Percentiles rank a stretch among this genome's conserved stretches.
These are phyloP conservation scores for Erpetoichthys calabaricus DNA, from an alignment of 2,797 vertebrate genomes.

Conservation along the genomic window DNA sequence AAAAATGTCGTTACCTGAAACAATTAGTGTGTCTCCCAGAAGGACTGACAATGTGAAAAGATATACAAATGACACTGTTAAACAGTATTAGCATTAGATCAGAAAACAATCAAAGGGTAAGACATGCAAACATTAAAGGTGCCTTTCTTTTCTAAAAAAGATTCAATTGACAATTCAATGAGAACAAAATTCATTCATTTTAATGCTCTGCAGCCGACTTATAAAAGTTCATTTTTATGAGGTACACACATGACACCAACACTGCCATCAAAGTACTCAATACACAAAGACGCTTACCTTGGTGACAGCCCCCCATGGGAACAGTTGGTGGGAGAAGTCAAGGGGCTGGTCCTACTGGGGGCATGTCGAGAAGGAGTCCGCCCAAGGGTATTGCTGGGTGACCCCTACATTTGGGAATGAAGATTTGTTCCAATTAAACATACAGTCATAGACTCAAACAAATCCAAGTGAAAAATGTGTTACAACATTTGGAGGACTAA, in stretches of 20 bases:
- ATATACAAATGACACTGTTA: not conserved
- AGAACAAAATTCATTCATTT: too few relatives aligned
- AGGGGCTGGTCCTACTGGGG: constrained; percentile 82
- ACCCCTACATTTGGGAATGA: constrained; percentile 51
- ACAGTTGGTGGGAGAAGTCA: constrained; percentile 92
- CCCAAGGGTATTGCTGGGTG: constrained; percentile 87
- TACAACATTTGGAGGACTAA: not conserved
- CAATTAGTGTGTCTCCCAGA: too few relatives aligned
- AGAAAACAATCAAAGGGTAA: too few relatives aligned
- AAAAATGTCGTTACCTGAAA: too few relatives aligned
- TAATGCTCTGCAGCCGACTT: too few relatives aligned
- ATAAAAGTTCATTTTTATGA: too few relatives aligned
- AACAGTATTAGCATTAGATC: not conserved
- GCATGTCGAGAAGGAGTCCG: constrained; percentile 74
- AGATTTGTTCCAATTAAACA: constrained; percentile 6
- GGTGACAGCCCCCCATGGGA: constrained; percentile 90
- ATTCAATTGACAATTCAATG: too few relatives aligned
- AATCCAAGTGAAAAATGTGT: not conserved
- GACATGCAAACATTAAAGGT: too few relatives aligned
- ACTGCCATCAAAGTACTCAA: too few relatives aligned
- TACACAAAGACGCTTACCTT: constrained; percentile 53
- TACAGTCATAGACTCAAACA: not conserved
- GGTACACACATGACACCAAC: too few relatives aligned
- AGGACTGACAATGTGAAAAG: too few relatives aligned
- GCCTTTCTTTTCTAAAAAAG: too few relatives aligned